A percentile compares a stretch with the other conserved stretches of the same genome.
Evolutionary conservation across 2,888 invertebrate species (phyloP).

Genomic region (Acrobasis repandana): DNA sequence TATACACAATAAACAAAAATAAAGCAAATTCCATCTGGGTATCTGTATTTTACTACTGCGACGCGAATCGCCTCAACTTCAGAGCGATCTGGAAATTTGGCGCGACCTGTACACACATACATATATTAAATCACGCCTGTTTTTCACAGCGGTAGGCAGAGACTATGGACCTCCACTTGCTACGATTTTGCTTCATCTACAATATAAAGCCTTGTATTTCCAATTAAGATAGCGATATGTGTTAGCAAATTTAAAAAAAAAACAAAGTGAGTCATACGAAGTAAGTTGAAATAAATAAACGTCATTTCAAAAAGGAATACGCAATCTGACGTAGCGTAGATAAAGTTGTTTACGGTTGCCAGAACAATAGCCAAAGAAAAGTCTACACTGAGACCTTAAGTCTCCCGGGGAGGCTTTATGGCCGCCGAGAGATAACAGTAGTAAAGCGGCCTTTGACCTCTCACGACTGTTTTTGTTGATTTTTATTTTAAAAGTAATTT

Average conservation of each 20-base stretch:
- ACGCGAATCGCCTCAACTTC: too few relatives aligned
- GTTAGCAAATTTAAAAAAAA: neutral
- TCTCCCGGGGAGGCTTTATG: conserved; percentile 43
- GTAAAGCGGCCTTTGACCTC: conserved; percentile 36
- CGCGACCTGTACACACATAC: too few relatives aligned
- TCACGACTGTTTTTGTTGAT: neutral
- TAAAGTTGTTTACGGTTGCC: conserved; percentile 45
- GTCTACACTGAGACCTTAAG: conserved; percentile 40
- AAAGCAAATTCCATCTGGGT: too few relatives aligned
- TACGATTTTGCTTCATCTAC: too few relatives aligned
- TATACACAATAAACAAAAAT: too few relatives aligned
- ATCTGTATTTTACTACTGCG: too few relatives aligned
- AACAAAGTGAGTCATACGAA: neutral
- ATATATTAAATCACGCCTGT: too few relatives aligned
- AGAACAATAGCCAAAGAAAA: conserved; percentile 45
- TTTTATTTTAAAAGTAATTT: conserved; percentile 5
- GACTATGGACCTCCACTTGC: too few relatives aligned
- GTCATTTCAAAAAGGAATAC: neutral
- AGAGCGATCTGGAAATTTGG: too few relatives aligned
- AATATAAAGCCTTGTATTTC: too few relatives aligned
- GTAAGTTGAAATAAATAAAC: neutral
- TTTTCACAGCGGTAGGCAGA: too few relatives aligned
- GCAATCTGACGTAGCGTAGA: neutral
- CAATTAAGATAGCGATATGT: too few relatives aligned
- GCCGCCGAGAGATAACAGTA: conserved; percentile 42